Percentiles rank a stretch among this genome's conserved stretches.
These are phyloP conservation scores for Drosophila sp. DNA, from an alignment of 1,140 invertebrate species.

Conservation along the genomic window DNA sequence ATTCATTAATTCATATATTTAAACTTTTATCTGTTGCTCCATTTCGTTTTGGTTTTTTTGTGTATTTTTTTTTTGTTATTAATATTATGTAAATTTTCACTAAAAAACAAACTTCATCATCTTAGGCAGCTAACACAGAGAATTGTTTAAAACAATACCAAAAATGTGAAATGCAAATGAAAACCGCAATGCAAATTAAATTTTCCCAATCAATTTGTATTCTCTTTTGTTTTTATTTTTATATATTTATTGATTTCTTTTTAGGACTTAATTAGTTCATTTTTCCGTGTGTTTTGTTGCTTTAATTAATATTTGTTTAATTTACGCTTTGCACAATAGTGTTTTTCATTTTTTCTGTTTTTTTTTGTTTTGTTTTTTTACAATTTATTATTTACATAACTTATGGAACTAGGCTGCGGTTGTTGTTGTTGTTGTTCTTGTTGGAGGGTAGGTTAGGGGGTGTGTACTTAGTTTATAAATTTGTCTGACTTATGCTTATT, in stretches of 20 bases:
- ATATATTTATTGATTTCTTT: slow-evolving; percentile 48
- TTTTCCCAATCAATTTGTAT: slow-evolving; percentile 59
- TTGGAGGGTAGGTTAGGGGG: slow-evolving; percentile 65
- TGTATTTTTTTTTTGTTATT: slow-evolving; percentile 27
- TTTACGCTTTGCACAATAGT: slow-evolving; percentile 34
- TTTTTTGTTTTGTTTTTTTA: slow-evolving; percentile 52
- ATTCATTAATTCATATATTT: slow-evolving; percentile 49
- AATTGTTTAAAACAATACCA: slow-evolving; percentile 31
- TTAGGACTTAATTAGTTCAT: slow-evolving; percentile 53
- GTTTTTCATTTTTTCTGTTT: slow-evolving; percentile 35
- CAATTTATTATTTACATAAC: slow-evolving; percentile 77
- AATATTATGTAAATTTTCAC: slow-evolving; percentile 46
- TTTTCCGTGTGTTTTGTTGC: slow-evolving; percentile 30
- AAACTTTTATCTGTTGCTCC: slow-evolving; percentile 5
- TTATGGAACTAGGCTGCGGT: slow-evolving; percentile 70
- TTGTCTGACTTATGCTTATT: slow-evolving; percentile 73
- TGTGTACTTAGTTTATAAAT: slow-evolving; percentile 76
- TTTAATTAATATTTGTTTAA: slow-evolving; percentile 71
- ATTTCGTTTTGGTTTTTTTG: slow-evolving; percentile 16
- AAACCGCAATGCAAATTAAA: slow-evolving; percentile 61
- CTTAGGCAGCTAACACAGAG: slow-evolving; percentile 44
- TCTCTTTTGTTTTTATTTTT: slow-evolving; percentile 34
- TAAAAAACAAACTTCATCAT: slow-evolving; percentile 45
- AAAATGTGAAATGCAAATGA: slow-evolving; percentile 23
- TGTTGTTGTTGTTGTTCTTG: slow-evolving; percentile 15